phyloP scores from a whole-genome alignment of 1,140 invertebrate species.

The Drosophila ambigua region DNA sequence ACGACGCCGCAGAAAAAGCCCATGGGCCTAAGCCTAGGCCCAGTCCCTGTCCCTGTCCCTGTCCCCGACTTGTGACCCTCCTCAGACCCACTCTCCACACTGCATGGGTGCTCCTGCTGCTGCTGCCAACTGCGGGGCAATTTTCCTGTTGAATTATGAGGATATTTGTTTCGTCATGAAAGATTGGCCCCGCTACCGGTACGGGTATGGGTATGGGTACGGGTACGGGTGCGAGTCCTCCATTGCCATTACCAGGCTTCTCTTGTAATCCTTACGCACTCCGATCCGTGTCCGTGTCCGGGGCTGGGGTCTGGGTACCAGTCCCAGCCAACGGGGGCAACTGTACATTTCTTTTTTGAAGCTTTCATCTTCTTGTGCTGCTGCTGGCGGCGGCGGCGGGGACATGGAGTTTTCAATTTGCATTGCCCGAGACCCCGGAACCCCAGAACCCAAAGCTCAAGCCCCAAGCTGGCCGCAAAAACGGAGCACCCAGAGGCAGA shows the following conservation, averaged over 20 bases:
- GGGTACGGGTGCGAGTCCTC: conserved; percentile 1
- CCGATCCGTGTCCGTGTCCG: conserved; percentile 58
- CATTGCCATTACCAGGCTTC: conserved; percentile 8
- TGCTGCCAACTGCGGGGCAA: conserved; percentile 57
- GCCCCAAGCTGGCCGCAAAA: conserved; percentile 49
- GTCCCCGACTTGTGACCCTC: conserved; percentile 15
- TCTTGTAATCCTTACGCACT: conserved; percentile 39
- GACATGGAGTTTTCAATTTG: conserved; percentile 62
- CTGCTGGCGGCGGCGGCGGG: background rate
- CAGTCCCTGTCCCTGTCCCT: conserved; percentile 15
- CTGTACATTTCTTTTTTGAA: conserved; percentile 51
- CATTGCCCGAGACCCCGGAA: conserved; percentile 28
- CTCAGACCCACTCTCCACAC: conserved; percentile 15
- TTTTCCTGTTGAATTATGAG: conserved; percentile 82
- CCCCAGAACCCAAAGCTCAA: no score
- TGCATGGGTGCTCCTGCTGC: conserved; percentile 2
- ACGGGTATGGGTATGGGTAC: conserved; percentile 14
- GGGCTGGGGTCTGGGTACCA: no score
- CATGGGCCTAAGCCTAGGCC: conserved; percentile 35
- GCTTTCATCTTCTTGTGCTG: conserved; percentile 34
- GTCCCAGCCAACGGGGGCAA: conserved; percentile 39
- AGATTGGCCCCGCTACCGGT: conserved; percentile 68
- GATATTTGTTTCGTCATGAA: conserved; percentile 82
- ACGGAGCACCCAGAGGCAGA: background rate
- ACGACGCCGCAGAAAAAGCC: conserved; percentile 59